Evolutionary conservation across 2,113 vertebrate species (phyloP), one percentile per base, ranked within the genome.

Genomic region (Solenodon paradoxus): DNA sequence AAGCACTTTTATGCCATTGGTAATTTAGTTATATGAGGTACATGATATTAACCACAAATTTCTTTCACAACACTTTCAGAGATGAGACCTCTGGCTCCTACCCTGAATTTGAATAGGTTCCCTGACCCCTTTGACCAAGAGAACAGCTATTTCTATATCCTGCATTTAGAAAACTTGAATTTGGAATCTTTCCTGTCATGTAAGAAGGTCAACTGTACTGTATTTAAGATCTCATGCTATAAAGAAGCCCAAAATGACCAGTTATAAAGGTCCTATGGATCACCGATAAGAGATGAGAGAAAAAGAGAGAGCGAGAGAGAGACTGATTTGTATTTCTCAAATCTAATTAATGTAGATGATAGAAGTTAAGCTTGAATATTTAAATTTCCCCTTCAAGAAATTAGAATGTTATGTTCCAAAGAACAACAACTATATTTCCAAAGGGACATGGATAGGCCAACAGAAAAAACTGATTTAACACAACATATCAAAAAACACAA

Each of bases 51-150:
- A 12, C 4, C 42, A 69, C 30, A 80, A 79, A 72, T n/a, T n/a
- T 1, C 32, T 61, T 28, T 35, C 47, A n/a, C 9, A 77, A 35
- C 38, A 51, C 28, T 40, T 2, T 5, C 17, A 69, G 7, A 10
- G 20, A 17, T 28, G 8, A 2, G 13, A 2, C 51, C 20, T 79
- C 30, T 51, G 10, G 22, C 10, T 17, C 4, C 20, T 2, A 0
- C 19, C 35, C 7, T 59, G 6, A 63, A 75, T 85, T 16, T 49
- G 28, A 87, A 16, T 53, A 19, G 6, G 0, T 10, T 47, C 47
- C 51, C 26, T 59, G 16, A 24, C 4, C 7, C 42, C 47, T 72
- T 82, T 71, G 32, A 63, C 3, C 38, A 42, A 59, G 6, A 49
- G 0, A 75, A 61, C 2, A 66, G 9, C 53, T 40, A 8, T 42